Base-by-base conservation (phyloP, 2,797 vertebrate genomes). In the Syngnathus rostellatus region DNA sequence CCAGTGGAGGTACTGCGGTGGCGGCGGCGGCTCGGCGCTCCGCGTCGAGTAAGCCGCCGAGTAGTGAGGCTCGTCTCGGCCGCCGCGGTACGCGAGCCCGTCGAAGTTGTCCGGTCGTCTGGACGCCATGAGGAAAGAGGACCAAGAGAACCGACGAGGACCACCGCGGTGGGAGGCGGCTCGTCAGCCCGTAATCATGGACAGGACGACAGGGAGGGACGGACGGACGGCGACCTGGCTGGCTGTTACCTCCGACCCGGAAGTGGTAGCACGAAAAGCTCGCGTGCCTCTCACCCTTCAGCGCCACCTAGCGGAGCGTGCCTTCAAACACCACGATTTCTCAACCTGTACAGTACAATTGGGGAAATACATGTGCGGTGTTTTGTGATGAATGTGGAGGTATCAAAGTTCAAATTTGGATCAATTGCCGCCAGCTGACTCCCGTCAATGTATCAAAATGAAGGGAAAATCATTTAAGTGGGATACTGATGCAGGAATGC, bases 71-170 rank as follows among this genome's bases (percentile, higher is more conserved):
- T 93, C 92, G 37, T 91, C 93, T 8, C 92, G 90, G 66, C 90
- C 88, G 21, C 55, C 55, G 31, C 93, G 89, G 80, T 92, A 96
- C 71, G 93, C 92, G 59, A 86, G 81, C 25, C 94, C 94, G 58
- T 97, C 96, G 75, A 98, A 96, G 68, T 92, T 93, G 6, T 98
- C 94, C 1, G 94, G 95, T 69, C 94, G 91, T 70, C 93, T 91
- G 73, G 93, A 93, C 76, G 93, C 92, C 95, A 97, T 97, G 21
- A 14, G 48, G 46, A 46, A 9, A 46, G 12, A 64, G 41, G 37
- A 60, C 40, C 23, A 64, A 11, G 63, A 17, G 59, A 61, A 12
- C 40, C 11, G 12, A 23, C 25, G 31, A 17, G 31, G 55, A 37
- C 25, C 16, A 53, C 50, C 50, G 9, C 50, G 55, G 14, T 14